These are phyloP conservation scores for Poeciliopsis presidionis DNA, from an alignment of 2,797 vertebrate species.

Conservation along the genomic window DNA sequence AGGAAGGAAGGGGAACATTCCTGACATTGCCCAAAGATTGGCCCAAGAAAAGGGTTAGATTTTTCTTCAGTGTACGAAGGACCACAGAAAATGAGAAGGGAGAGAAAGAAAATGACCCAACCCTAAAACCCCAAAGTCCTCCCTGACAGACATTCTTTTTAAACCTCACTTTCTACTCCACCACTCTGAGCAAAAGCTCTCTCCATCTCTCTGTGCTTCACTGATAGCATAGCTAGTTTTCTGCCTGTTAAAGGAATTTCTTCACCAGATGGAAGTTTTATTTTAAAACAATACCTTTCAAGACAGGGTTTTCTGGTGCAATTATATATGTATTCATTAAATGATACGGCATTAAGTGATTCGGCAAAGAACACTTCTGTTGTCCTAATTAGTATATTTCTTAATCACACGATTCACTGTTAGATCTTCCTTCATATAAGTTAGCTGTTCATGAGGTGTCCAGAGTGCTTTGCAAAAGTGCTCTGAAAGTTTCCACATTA, in stretches of 20 bases:
- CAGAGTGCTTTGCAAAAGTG: background rate
- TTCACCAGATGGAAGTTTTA: background rate
- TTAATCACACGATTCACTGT: background rate
- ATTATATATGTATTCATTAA: background rate
- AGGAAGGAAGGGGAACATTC: conserved; percentile 10
- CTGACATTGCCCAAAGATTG: background rate
- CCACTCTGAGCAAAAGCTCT: conserved; percentile 31
- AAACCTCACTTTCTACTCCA: conserved; percentile 58
- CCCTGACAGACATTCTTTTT: conserved; percentile 59
- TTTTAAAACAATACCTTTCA: background rate
- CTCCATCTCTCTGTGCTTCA: conserved; percentile 27
- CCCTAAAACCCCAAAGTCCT: conserved; percentile 58
- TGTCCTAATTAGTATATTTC: background rate
- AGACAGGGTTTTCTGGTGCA: background rate
- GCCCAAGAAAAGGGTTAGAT: conserved; percentile 13
- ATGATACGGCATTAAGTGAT: background rate
- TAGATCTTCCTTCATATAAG: background rate
- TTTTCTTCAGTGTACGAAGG: conserved; percentile 22
- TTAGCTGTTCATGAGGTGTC: background rate
- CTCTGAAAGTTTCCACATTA: background rate
- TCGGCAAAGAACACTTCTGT: background rate
- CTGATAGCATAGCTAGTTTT: conserved; percentile 15
- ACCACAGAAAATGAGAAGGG: conserved; percentile 18
- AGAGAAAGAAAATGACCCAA: conserved; percentile 31
- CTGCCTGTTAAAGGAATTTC: conserved; percentile 26